Conservation (phyloP, 2,888 invertebrate species). For the Sinhomidia bicolor region DNA sequence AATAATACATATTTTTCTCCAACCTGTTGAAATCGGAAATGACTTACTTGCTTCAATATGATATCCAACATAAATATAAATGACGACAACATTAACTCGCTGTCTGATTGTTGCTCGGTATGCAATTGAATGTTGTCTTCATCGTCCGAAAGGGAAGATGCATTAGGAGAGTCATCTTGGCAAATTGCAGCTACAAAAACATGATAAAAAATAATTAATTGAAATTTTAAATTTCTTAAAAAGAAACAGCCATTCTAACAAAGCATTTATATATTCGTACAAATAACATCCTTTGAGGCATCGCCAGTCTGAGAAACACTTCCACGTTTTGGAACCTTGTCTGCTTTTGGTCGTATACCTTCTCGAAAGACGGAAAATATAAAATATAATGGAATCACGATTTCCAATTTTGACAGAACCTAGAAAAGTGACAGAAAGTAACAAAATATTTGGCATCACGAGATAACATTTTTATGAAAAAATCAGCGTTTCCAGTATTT, state of each 20-base stretch:
- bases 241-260: not conserved
- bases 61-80: constrained; percentile 98
- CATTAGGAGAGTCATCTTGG: constrained; percentile 87
- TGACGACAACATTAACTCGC: constrained; percentile 92
- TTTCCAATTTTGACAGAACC: constrained; percentile 93
- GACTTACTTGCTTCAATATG: constrained; percentile 95
- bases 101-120: constrained; percentile 87
- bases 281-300: constrained; percentile 77
- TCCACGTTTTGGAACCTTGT: constrained; percentile 78
- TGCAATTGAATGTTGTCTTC: constrained; percentile 83
- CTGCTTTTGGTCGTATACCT: constrained; percentile 86
- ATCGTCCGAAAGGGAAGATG: constrained; percentile 88
- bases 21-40: no score
- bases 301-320: constrained; percentile 80
- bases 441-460: not conserved
- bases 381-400: constrained; percentile 92
- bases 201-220: no score
- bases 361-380: constrained; percentile 95
- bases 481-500: no score
- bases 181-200: constrained; percentile 86
- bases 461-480: not conserved
- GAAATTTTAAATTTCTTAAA: not conserved
- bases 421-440: constrained; percentile 81
- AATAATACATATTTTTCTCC: no score
- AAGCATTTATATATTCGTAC: no score